phyloP scores from a whole-genome alignment of 92 coral and sea anemone species.

The Palythoa grandis region DNA sequence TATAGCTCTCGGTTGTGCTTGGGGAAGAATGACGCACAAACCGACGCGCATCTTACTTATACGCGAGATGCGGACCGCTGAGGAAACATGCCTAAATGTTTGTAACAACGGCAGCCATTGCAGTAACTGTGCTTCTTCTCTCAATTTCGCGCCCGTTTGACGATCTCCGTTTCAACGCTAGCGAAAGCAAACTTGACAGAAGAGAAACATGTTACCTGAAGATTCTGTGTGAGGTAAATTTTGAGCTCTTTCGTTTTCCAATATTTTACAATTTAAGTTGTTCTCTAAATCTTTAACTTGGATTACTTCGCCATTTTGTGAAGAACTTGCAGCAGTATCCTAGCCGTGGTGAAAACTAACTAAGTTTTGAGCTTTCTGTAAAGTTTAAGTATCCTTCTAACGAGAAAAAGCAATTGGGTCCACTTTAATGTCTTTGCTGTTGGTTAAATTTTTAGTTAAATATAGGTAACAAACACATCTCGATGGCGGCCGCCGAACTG shows the following conservation, averaged over 20 bases:
- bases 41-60: constrained; percentile 95
- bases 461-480: constrained; percentile 92
- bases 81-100: constrained; percentile 84
- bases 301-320: constrained; percentile 75
- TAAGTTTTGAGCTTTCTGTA: constrained; percentile 42
- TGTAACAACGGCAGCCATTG: constrained; percentile 89
- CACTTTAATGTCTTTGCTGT: constrained; percentile 2
- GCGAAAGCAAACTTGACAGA: constrained; percentile 25
- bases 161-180: constrained; percentile 39
- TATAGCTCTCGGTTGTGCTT: constrained; percentile 83
- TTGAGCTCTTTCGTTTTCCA: not conserved
- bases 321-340: constrained; percentile 65
- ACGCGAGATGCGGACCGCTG: constrained; percentile 94
- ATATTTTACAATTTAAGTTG: constrained; percentile 44
- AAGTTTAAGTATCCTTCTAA: constrained; percentile 78
- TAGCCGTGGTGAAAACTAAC: constrained; percentile 7
- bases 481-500: constrained; percentile 73
- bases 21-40: constrained; percentile 98
- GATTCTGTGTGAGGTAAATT: constrained; percentile 60
- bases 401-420: constrained; percentile 27
- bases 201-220: constrained; percentile 50
- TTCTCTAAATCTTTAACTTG: constrained; percentile 70
- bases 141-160: constrained; percentile 49
- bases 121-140: constrained; percentile 96
- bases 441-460: constrained; percentile 58